phyloP scores from a whole-genome alignment of 2,797 vertebrate genomes.

The Xiphorhynchus erythropygius region DNA sequence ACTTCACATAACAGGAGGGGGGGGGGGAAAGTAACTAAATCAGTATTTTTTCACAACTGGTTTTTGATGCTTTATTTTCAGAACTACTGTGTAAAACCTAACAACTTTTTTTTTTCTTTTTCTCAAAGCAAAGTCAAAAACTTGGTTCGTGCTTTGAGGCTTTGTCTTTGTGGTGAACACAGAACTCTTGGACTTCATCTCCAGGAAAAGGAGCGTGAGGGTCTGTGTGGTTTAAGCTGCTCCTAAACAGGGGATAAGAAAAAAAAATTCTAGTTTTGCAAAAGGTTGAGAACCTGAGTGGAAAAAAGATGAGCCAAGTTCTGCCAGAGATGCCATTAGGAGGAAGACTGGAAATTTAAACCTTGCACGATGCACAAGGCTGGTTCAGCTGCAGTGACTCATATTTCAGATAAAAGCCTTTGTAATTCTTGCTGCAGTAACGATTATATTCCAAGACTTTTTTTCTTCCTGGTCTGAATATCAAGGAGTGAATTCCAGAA shows the following conservation, averaged over 20 bases:
- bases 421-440: background rate
- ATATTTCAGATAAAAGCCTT: background rate
- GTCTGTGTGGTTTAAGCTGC: background rate
- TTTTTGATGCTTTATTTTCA: conserved; percentile 6
- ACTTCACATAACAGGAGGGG: accelerated
- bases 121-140: background rate
- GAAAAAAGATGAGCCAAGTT: background rate
- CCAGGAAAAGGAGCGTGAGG: background rate
- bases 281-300: background rate
- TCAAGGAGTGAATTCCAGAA: background rate
- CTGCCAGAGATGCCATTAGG: background rate
- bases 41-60: background rate
- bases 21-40: background rate
- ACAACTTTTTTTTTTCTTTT: background rate
- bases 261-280: background rate
- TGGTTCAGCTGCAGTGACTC: background rate
- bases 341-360: background rate
- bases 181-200: background rate
- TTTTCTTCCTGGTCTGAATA: background rate
- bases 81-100: background rate
- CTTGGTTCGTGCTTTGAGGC: background rate
- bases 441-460: background rate
- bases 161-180: background rate
- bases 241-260: background rate
- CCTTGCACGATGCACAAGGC: background rate